These are phyloP conservation scores for Corvus moneduloides DNA, from an alignment of 2,113 vertebrate genomes.

Conservation along the genomic window DNA sequence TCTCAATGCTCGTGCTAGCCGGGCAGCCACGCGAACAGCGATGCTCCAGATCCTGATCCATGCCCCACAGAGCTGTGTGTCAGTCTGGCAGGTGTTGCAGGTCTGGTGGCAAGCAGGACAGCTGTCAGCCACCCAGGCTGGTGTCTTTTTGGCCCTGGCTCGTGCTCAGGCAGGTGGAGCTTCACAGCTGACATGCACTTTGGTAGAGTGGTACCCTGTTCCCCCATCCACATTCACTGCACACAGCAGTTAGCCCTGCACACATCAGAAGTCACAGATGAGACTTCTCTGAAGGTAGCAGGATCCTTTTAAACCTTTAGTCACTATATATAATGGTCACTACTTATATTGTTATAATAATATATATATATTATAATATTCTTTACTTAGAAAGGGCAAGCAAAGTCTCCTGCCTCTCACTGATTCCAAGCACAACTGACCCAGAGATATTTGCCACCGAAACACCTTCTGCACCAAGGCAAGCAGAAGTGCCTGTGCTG, in stretches of 20 bases:
- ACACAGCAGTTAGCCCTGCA: neutral
- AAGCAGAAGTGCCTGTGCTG: neutral
- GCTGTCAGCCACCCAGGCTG: neutral
- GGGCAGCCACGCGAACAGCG: neutral
- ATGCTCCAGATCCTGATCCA: neutral
- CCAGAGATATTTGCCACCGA: neutral
- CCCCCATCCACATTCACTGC: neutral
- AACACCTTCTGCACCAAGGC: neutral
- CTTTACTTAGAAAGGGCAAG: conserved; percentile 24
- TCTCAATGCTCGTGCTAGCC: neutral
- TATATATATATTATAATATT: conserved; percentile 48
- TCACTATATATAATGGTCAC: conserved; percentile 14
- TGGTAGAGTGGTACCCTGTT: neutral
- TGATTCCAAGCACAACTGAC: neutral
- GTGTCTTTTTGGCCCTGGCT: neutral
- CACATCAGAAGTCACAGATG: neutral
- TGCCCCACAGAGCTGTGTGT: neutral
- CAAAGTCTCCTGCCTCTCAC: neutral
- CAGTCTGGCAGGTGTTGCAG: neutral
- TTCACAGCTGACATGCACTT: neutral
- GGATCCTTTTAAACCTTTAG: conserved; percentile 7
- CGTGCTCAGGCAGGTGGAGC: neutral
- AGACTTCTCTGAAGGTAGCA: neutral
- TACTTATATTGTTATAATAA: conserved; percentile 44
- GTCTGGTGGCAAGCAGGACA: neutral